phyloP scores from a whole-genome alignment of 92 coral and sea anemone species.

The Actinostola sp. region DNA sequence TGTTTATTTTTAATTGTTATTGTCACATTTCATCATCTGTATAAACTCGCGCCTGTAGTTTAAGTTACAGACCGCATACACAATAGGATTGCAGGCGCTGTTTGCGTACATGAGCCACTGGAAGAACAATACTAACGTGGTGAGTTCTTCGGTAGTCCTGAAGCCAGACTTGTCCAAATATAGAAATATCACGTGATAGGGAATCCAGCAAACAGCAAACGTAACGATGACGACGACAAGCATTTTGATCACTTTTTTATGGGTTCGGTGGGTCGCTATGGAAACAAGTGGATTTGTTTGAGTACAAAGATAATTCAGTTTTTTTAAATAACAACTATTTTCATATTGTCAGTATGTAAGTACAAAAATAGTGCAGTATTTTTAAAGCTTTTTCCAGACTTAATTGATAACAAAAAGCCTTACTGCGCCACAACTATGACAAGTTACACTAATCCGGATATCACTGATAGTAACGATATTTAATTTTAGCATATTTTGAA shows the following conservation, averaged over 20 bases:
- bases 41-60: conserved; percentile 52
- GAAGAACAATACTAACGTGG: conserved; percentile 33
- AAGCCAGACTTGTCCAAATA: conserved; percentile 38
- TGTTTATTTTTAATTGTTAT: not conserved
- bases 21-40: conserved; percentile 33
- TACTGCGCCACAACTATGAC: too few species aligned
- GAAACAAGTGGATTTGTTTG: not conserved
- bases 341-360: too few species aligned
- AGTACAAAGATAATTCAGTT: too few species aligned
- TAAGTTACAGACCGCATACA: conserved; percentile 45
- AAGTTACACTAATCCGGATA: too few species aligned
- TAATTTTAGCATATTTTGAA: too few species aligned
- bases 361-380: not conserved
- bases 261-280: conserved; percentile 47
- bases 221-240: conserved; percentile 49
- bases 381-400: too few species aligned
- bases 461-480: too few species aligned
- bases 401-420: too few species aligned
- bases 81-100: conserved; percentile 63
- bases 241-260: conserved; percentile 55
- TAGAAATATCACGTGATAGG: conserved; percentile 52
- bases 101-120: conserved; percentile 68
- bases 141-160: conserved; percentile 38
- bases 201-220: conserved; percentile 64
- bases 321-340: too few species aligned